phyloP scores from a whole-genome alignment of 1,140 invertebrate genomes.

The Polypedilum pembai region DNA sequence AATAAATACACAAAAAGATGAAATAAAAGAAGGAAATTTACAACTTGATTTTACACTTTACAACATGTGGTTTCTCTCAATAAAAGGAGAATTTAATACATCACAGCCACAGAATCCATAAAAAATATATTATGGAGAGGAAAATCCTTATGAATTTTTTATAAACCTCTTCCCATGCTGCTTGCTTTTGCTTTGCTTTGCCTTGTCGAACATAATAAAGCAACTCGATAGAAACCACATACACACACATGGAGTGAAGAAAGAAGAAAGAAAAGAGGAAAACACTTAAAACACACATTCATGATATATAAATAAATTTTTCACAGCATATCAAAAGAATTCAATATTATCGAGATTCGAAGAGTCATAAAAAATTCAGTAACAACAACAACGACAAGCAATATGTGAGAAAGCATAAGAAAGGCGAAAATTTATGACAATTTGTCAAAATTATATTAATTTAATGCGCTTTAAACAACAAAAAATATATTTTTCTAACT shows the following conservation, averaged over 20 bases:
- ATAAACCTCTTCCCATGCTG: neutral
- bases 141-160: slow-evolving; percentile 25
- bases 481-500: neutral
- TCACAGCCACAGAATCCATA: slow-evolving; percentile 1
- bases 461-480: too few species aligned
- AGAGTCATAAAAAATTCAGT: slow-evolving; percentile 22
- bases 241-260: too few species aligned
- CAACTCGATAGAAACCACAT: neutral
- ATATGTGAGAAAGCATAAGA: too few species aligned
- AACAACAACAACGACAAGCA: neutral
- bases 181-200: neutral
- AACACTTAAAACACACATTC: slow-evolving; percentile 2
- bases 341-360: slow-evolving; percentile 9
- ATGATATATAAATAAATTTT: neutral
- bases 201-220: neutral
- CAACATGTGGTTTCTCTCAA: neutral
- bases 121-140: neutral
- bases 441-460: too few species aligned
- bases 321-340: slow-evolving; percentile 6
- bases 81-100: neutral
- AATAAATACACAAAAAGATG: too few species aligned
- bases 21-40: neutral
- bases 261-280: neutral
- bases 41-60: slow-evolving; percentile 12
- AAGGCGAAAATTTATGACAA: too few species aligned